Conservation (phyloP, 2,113 vertebrate species). For the Taurulus bubalis region DNA sequence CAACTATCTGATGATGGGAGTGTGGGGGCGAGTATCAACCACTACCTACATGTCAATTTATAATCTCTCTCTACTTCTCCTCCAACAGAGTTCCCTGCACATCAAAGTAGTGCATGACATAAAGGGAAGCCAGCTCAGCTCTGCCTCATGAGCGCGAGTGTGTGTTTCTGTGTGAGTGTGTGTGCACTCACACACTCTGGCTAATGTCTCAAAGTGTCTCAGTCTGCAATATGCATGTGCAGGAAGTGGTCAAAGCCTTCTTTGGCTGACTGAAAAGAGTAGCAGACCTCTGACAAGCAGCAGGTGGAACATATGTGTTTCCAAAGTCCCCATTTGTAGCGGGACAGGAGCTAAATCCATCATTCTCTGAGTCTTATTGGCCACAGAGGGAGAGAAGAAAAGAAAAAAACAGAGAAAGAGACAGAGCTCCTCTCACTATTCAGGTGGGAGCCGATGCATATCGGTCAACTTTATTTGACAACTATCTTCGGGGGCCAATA, state of each 20-base stretch:
- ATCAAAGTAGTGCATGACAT: slow-evolving; percentile 25
- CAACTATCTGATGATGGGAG: slow-evolving; percentile 45
- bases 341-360: slow-evolving; percentile 31
- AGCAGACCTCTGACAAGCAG: slow-evolving; percentile 23
- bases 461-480: slow-evolving; percentile 61
- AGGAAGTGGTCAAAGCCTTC: slow-evolving; percentile 51
- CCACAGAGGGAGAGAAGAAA: slow-evolving; percentile 22
- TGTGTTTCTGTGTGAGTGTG: neutral
- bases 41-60: slow-evolving; percentile 56
- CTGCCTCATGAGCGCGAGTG: slow-evolving; percentile 4
- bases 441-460: slow-evolving; percentile 18
- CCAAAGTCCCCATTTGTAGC: slow-evolving; percentile 23
- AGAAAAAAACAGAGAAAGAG: slow-evolving; percentile 4
- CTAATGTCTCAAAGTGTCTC: slow-evolving; percentile 6
- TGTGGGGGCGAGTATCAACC: slow-evolving; percentile 57
- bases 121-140: slow-evolving; percentile 12
- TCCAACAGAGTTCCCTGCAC: slow-evolving; percentile 41
- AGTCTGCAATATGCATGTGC: slow-evolving; percentile 14
- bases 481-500: slow-evolving; percentile 21
- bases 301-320: slow-evolving; percentile 28
- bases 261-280: slow-evolving; percentile 35
- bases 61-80: slow-evolving; percentile 36
- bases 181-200: neutral
- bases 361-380: slow-evolving; percentile 35
- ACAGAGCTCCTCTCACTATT: slow-evolving; percentile 18